phyloP scores from a whole-genome alignment of 2,888 invertebrate species.

The Dryobota labecula region DNA sequence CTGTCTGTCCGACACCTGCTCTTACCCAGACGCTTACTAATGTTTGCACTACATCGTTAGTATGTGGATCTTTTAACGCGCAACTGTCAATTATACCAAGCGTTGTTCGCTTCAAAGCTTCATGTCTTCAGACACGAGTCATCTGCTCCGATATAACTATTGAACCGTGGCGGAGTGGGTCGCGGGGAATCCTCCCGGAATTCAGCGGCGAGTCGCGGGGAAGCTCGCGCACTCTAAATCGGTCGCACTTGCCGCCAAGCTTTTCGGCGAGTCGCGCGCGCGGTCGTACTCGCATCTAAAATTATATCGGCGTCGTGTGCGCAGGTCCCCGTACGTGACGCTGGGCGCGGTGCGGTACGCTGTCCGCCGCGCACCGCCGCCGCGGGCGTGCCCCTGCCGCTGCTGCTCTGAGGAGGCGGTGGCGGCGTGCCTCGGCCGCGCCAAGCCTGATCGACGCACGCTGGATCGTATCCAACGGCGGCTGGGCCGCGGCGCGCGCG shows the following conservation, averaged over 20 bases:
- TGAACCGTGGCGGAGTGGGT: slow-evolving; percentile 82
- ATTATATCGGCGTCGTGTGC: slow-evolving; percentile 77
- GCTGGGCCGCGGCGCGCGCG: slow-evolving; percentile 91
- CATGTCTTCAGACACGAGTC: slow-evolving; percentile 73
- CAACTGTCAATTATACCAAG: slow-evolving; percentile 65
- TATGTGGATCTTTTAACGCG: slow-evolving; percentile 60
- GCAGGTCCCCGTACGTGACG: slow-evolving; percentile 91
- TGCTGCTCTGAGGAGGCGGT: slow-evolving; percentile 90
- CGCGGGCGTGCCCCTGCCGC: slow-evolving; percentile 90
- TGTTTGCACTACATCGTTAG: slow-evolving; percentile 69
- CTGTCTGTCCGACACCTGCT: slow-evolving; percentile 87
- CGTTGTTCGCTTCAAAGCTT: slow-evolving; percentile 73
- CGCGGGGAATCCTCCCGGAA: slow-evolving; percentile 89
- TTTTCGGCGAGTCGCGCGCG: slow-evolving; percentile 83
- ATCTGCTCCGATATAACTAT: slow-evolving; percentile 82
- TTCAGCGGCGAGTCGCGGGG: slow-evolving; percentile 83
- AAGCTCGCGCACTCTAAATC: slow-evolving; percentile 86
- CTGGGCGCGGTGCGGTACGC: slow-evolving; percentile 94
- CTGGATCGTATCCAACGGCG: slow-evolving; percentile 96
- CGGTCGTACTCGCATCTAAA: slow-evolving; percentile 66
- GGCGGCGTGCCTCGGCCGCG: slow-evolving; percentile 89
- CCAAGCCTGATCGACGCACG: slow-evolving; percentile 91
- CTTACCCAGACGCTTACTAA: slow-evolving; percentile 70
- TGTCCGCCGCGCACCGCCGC: slow-evolving; percentile 92
- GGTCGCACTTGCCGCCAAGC: slow-evolving; percentile 87